Conservation (phyloP, 2,797 vertebrate genomes). For the Lates japonicus region DNA sequence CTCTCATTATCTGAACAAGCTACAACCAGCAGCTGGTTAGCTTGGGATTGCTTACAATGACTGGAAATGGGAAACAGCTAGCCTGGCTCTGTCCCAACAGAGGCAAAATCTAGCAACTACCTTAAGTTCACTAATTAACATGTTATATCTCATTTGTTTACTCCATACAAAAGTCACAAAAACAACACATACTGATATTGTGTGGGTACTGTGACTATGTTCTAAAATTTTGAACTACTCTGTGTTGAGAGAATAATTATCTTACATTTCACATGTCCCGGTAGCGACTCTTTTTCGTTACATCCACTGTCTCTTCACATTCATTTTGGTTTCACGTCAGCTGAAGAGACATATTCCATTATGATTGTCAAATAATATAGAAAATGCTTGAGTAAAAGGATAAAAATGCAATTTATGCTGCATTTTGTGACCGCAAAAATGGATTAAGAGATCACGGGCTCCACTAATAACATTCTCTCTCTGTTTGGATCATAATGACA, state of each 20-base stretch:
- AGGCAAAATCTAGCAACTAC: neutral
- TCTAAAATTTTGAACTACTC: neutral
- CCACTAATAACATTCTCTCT: slow-evolving; percentile 58
- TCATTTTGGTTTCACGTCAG: slow-evolving; percentile 23
- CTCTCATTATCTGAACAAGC: neutral
- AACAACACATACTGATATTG: neutral
- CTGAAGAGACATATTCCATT: neutral
- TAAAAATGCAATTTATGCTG: slow-evolving; percentile 54
- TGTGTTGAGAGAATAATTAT: neutral
- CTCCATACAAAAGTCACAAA: neutral
- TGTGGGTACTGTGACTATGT: neutral
- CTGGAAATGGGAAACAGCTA: neutral
- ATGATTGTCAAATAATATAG: no score
- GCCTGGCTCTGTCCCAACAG: no score
- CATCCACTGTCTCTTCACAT: slow-evolving; percentile 19
- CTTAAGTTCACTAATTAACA: neutral
- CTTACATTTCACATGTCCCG: neutral
- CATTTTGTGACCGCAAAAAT: slow-evolving; percentile 63
- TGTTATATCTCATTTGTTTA: neutral
- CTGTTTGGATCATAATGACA: slow-evolving; percentile 72
- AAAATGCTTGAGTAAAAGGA: neutral
- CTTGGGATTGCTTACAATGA: no score
- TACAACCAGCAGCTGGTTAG: no score
- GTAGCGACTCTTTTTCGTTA: neutral
- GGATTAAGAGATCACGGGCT: slow-evolving; percentile 55